Evolutionary conservation across 2,888 invertebrate species (phyloP).

Genomic region (Seira musarum): DNA sequence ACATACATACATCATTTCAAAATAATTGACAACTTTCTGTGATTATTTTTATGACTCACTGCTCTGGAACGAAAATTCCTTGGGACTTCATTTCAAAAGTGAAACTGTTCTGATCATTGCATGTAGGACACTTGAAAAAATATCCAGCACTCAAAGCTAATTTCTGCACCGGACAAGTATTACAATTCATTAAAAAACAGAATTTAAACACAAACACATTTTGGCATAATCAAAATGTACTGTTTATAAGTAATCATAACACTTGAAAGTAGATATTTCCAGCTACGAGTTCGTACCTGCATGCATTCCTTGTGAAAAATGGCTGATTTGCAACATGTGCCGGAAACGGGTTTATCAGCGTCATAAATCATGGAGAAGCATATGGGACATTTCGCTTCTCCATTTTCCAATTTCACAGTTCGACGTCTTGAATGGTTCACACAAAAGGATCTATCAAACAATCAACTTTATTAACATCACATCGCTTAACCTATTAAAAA

Average conservation of each 20-base stretch:
- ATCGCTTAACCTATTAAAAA: neutral
- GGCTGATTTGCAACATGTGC: conserved; percentile 80
- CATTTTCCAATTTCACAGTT: conserved; percentile 75
- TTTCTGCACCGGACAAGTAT: too few relatives aligned
- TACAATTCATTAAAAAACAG: too few relatives aligned
- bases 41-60: too few relatives aligned
- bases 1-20: neutral
- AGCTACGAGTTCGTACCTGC: conserved; percentile 74
- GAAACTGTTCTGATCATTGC: conserved; percentile 81
- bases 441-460: conserved; percentile 76
- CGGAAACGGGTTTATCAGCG: conserved; percentile 74
- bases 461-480: neutral
- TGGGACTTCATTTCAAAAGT: conserved; percentile 77
- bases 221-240: too few relatives aligned
- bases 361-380: conserved; percentile 38
- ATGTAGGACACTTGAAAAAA: conserved; percentile 88
- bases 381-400: conserved; percentile 65
- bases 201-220: too few relatives aligned
- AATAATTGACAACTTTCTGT: neutral
- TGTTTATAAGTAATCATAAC: too few relatives aligned
- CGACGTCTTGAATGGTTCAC: conserved; percentile 74
- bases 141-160: conserved; percentile 85
- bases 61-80: conserved; percentile 86
- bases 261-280: too few relatives aligned
- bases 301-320: conserved; percentile 85